phyloP scores from a whole-genome alignment of 2,888 invertebrate species.

The Nineta flava region DNA sequence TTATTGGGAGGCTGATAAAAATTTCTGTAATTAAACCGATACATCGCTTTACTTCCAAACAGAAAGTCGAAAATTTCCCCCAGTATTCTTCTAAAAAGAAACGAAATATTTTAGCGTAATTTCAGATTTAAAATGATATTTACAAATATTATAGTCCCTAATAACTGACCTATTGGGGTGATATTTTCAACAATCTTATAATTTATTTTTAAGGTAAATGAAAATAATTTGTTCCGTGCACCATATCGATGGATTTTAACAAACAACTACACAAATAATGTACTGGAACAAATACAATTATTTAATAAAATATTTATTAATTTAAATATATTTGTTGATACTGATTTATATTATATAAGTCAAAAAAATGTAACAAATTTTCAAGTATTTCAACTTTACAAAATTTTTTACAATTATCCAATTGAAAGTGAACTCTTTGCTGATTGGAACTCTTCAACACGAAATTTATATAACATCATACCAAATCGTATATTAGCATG shows the following conservation, averaged over 20 bases:
- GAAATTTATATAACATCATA: conserved; percentile 11
- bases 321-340: conserved; percentile 28
- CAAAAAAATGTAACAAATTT: conserved; percentile 16
- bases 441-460: conserved; percentile 14
- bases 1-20: too few species aligned
- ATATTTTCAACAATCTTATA: too few species aligned
- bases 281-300: background rate
- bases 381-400: conserved; percentile 16
- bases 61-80: too few species aligned
- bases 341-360: conserved; percentile 31
- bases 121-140: too few species aligned
- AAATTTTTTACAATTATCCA: conserved; percentile 11
- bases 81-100: too few species aligned
- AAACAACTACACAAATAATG: background rate
- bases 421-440: conserved; percentile 18
- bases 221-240: conserved; percentile 29
- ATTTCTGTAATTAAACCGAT: too few species aligned
- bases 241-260: conserved; percentile 34
- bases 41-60: too few species aligned
- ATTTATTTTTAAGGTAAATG: conserved; percentile 26
- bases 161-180: too few species aligned
- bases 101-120: too few species aligned
- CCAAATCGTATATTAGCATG: conserved; percentile 16
- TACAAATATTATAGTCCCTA: too few species aligned
- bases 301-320: conserved; percentile 7